Evolutionary conservation across 2,888 invertebrate genomes (phyloP).

Genomic region (Elmis aenea): DNA sequence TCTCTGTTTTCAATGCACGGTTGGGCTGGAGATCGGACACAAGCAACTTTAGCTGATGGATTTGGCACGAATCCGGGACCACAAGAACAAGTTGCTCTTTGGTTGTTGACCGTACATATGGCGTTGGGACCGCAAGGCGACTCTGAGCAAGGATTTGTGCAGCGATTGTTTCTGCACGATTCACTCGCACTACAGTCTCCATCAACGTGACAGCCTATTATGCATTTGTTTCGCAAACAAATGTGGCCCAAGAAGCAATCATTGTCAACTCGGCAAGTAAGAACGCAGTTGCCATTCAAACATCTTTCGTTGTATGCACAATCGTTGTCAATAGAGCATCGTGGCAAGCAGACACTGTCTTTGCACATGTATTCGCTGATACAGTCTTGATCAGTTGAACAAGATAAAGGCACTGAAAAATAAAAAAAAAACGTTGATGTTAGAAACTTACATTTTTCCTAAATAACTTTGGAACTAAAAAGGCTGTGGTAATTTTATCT

Average conservation of each 20-base stretch:
- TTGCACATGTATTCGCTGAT: constrained; percentile 67
- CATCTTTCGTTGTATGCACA: constrained; percentile 91
- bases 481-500: no score
- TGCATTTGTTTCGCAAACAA: constrained; percentile 79
- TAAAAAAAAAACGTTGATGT: constrained; percentile 11
- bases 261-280: constrained; percentile 86
- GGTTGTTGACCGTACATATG: constrained; percentile 71
- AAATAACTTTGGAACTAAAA: no score
- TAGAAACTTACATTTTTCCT: no score
- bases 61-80: constrained; percentile 75
- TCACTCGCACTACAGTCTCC: constrained; percentile 84
- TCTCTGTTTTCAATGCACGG: constrained; percentile 74
- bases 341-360: constrained; percentile 76
- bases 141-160: constrained; percentile 69
- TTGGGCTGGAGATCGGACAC: constrained; percentile 72
- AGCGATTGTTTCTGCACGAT: constrained; percentile 75
- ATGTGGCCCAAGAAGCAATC: constrained; percentile 91
- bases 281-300: constrained; percentile 73
- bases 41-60: constrained; percentile 83
- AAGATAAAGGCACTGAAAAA: constrained; percentile 69
- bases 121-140: constrained; percentile 85
- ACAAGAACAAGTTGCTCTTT: constrained; percentile 78
- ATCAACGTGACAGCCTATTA: constrained; percentile 79
- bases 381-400: constrained; percentile 67
- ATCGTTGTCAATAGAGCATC: constrained; percentile 69